phyloP scores from a whole-genome alignment of 2,888 invertebrate species.

The Andrena hattorfiana region DNA sequence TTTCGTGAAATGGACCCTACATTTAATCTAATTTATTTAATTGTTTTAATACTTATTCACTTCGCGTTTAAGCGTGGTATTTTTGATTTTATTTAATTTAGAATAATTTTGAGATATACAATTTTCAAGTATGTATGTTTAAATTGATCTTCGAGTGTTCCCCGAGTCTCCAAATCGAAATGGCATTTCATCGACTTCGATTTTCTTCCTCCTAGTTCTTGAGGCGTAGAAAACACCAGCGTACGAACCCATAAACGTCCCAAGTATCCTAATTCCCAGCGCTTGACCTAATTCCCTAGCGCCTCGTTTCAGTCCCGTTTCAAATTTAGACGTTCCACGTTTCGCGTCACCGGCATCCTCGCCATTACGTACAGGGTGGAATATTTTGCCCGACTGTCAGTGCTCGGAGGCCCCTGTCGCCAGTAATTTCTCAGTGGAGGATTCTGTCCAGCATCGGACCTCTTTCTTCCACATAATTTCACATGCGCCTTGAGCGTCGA shows the following conservation, averaged over 20 bases:
- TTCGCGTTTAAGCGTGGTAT: too few relatives aligned
- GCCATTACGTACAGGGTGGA: conserved; percentile 51
- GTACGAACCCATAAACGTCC: conserved; percentile 55
- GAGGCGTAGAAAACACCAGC: neutral
- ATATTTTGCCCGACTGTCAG: conserved; percentile 11
- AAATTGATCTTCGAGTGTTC: too few relatives aligned
- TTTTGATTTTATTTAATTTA: too few relatives aligned
- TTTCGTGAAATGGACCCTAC: too few relatives aligned
- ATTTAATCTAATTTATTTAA: too few relatives aligned
- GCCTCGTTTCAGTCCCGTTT: conserved; percentile 70
- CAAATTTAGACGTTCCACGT: conserved; percentile 78
- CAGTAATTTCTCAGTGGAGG: conserved; percentile 10
- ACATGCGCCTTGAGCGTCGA: neutral
- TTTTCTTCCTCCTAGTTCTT: neutral
- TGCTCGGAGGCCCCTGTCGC: neutral
- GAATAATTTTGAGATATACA: too few relatives aligned
- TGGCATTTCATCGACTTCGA: neutral
- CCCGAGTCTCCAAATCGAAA: too few relatives aligned
- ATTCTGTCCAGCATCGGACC: neutral
- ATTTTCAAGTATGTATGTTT: too few relatives aligned
- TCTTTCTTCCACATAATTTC: neutral
- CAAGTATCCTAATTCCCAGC: conserved; percentile 73
- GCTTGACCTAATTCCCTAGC: conserved; percentile 76
- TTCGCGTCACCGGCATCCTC: conserved; percentile 66
- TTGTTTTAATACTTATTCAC: too few relatives aligned